phyloP scores from a whole-genome alignment of 2,888 invertebrate species.

The Trypoxylon attenuatum region DNA sequence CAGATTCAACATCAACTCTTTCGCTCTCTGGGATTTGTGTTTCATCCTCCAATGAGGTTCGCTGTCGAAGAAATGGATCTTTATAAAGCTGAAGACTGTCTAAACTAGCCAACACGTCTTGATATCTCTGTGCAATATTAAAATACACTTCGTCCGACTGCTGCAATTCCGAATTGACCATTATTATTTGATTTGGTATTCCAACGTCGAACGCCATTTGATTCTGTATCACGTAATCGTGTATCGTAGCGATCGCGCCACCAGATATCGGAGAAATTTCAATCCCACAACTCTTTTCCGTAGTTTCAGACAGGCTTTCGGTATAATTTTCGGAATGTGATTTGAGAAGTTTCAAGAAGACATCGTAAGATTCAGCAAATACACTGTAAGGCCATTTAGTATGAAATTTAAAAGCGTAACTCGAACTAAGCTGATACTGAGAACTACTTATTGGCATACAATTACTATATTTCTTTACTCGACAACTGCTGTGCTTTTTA shows the following conservation, averaged over 20 bases:
- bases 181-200: conserved; percentile 77
- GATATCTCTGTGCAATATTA: conserved; percentile 71
- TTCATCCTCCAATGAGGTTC: not conserved
- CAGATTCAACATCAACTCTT: not conserved
- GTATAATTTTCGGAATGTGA: conserved; percentile 40
- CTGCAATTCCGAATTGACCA: conserved; percentile 76
- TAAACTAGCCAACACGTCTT: conserved; percentile 67
- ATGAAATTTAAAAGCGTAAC: conserved; percentile 74
- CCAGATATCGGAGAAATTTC: conserved; percentile 74
- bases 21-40: not conserved
- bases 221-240: conserved; percentile 72
- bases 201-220: conserved; percentile 74
- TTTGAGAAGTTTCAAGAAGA: conserved; percentile 56
- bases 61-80: not conserved
- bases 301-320: not conserved
- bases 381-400: conserved; percentile 75
- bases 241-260: conserved; percentile 75
- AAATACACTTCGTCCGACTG: conserved; percentile 75
- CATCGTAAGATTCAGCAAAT: conserved; percentile 71
- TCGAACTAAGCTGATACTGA: conserved; percentile 75
- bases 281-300: conserved; percentile 52
- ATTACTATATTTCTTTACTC: conserved; percentile 71
- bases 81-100: conserved; percentile 38
- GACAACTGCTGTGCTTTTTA: conserved; percentile 73
- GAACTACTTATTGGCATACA: conserved; percentile 75